Evolutionary conservation across 2,113 vertebrate genomes (phyloP).

Genomic region (Heterocephalus glaber): DNA sequence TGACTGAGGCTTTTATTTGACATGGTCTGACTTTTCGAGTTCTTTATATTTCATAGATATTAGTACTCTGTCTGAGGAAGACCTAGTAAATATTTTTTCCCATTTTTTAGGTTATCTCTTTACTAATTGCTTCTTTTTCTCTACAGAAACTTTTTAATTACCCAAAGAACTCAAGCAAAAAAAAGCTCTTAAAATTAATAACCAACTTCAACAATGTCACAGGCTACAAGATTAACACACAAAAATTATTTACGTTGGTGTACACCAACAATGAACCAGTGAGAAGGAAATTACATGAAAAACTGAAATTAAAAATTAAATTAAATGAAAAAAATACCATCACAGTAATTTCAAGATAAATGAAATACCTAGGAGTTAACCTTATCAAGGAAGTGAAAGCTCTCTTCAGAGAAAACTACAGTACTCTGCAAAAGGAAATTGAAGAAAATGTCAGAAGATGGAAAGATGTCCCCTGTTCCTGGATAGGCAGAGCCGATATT

Average conservation of each 20-base stretch:
- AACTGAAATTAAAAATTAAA: too few relatives aligned
- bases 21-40: neutral
- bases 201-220: neutral
- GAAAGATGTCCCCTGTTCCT: neutral
- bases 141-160: neutral
- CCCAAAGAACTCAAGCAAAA: neutral
- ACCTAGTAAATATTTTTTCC: neutral
- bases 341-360: neutral
- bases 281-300: neutral
- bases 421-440: neutral
- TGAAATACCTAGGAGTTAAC: neutral
- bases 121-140: neutral
- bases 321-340: neutral
- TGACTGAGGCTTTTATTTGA: neutral
- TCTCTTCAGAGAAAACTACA: neutral
- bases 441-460: neutral
- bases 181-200: neutral
- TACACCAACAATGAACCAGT: neutral
- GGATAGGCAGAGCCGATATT: neutral
- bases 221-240: neutral
- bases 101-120: neutral
- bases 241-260: neutral
- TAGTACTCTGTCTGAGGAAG: neutral
- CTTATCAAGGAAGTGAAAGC: neutral
- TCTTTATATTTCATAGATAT: neutral